Percentiles rank a stretch among this genome's conserved stretches.
Conservation (phyloP, 2,888 invertebrate genomes). For the Anodontia alba region DNA sequence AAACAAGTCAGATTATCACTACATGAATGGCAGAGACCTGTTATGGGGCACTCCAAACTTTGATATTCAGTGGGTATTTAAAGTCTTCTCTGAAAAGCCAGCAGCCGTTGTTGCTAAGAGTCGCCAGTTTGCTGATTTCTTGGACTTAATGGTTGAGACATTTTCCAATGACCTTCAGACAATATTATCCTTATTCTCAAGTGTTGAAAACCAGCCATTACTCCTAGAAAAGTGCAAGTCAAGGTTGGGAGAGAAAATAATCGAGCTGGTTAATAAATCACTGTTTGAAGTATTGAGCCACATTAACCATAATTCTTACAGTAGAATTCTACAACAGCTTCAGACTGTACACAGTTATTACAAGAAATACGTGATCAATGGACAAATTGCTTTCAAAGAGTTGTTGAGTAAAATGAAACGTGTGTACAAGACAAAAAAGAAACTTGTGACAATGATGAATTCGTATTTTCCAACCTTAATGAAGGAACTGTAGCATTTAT, state of each 20-base stretch:
- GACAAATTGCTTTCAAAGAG: neutral
- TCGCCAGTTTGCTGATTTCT: neutral
- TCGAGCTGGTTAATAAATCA: neutral
- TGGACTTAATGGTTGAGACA: neutral
- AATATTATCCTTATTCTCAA: neutral
- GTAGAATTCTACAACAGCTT: neutral
- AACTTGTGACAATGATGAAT: neutral
- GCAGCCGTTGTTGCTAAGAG: neutral
- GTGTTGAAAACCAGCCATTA: neutral
- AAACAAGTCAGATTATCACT: neutral
- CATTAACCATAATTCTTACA: neutral
- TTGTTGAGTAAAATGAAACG: neutral
- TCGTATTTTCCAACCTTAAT: neutral
- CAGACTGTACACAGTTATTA: neutral
- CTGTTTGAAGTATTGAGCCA: neutral
- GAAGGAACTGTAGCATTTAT: neutral
- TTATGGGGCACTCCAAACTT: neutral
- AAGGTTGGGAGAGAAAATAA: neutral
- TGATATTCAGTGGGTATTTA: conserved; percentile 6
- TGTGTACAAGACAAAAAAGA: conserved; percentile 12
- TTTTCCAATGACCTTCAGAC: conserved; percentile 9
- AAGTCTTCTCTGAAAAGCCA: neutral
- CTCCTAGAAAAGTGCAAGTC: neutral
- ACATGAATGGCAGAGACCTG: neutral
- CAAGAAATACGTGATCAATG: neutral